These are phyloP conservation scores for Chelidonichthys spinosus DNA, from an alignment of 2,797 vertebrate species.

Conservation along the genomic window DNA sequence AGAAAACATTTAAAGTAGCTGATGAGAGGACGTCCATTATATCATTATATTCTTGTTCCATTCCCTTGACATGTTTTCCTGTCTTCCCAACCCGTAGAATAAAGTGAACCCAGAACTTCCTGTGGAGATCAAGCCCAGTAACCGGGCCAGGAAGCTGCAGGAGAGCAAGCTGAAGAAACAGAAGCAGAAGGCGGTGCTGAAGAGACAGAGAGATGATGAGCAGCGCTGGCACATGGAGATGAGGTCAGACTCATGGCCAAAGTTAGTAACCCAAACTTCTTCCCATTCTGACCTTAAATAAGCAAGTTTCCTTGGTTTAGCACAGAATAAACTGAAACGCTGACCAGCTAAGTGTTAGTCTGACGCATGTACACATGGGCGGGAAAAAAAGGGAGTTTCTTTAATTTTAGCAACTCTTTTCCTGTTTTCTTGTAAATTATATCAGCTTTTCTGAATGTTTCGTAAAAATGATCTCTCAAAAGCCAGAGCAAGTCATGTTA, in stretches of 20 bases:
- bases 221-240: conserved; percentile 86
- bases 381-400: background rate
- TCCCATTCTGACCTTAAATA: background rate
- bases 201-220: conserved; percentile 84
- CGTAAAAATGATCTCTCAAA: background rate
- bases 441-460: background rate
- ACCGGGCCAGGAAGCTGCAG: conserved; percentile 82
- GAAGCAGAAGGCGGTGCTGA: conserved; percentile 84
- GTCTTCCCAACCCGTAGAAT: conserved; percentile 75
- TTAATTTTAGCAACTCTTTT: background rate
- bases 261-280: conserved; percentile 19
- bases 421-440: background rate
- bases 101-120: conserved; percentile 89
- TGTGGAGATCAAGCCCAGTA: conserved; percentile 85
- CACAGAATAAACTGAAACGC: background rate
- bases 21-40: background rate
- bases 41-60: background rate
- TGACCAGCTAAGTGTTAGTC: conserved; percentile 17
- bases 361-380: background rate
- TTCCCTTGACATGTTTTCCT: background rate
- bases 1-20: background rate
- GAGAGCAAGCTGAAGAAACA: conserved; percentile 85
- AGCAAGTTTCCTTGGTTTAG: conserved; percentile 1
- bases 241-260: conserved; percentile 74
- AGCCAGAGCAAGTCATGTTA: background rate